Percentiles rank a stretch among this genome's conserved stretches.
Conservation (phyloP, 2,113 vertebrate species). For the Macquaria australasica region DNA sequence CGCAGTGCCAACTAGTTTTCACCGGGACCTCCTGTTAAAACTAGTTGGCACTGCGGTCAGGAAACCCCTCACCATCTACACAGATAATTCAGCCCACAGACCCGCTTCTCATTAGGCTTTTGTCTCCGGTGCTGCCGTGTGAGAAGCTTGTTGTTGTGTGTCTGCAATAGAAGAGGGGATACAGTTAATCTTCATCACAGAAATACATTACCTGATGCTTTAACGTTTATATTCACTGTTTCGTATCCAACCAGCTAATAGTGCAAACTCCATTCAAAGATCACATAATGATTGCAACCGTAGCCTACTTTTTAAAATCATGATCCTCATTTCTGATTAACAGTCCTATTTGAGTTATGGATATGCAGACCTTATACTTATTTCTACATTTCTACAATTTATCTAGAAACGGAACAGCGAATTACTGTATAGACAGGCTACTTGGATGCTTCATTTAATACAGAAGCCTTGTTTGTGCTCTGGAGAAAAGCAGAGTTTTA, state of each 20-base stretch:
- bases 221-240: neutral
- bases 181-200: neutral
- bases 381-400: neutral
- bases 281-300: neutral
- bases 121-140: neutral
- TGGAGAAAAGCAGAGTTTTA: neutral
- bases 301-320: neutral
- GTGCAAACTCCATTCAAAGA: neutral
- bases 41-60: neutral
- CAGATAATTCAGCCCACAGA: neutral
- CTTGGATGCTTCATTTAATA: neutral
- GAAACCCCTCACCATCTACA: neutral
- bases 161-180: neutral
- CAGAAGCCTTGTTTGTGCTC: neutral
- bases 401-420: neutral
- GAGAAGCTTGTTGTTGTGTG: neutral
- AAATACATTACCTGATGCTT: neutral
- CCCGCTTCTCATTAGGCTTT: accelerated
- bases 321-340: neutral
- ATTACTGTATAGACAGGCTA: neutral
- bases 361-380: neutral
- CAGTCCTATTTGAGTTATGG: neutral
- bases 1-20: too few species aligned
- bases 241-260: neutral
- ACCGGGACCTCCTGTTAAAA: conserved; percentile 66